Conservation (phyloP, 2,888 invertebrate species). For the Troglohyphantes excavatus region DNA sequence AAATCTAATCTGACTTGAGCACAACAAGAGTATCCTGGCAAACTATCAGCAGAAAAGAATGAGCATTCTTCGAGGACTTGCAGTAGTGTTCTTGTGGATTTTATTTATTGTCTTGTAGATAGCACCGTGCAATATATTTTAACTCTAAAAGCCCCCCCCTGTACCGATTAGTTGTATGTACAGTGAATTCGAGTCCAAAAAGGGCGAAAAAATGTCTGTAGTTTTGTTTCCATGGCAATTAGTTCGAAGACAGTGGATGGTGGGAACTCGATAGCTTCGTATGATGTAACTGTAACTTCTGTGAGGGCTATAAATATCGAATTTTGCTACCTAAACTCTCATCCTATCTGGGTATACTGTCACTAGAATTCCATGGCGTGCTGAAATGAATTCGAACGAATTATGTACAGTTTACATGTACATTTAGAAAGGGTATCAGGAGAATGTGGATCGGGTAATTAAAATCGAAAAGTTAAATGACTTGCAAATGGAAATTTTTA, state of each 20-base stretch:
- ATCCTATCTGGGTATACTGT: constrained; percentile 27
- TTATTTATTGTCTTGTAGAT: constrained; percentile 71
- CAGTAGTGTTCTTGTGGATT: constrained; percentile 27
- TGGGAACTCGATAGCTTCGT: constrained; percentile 29
- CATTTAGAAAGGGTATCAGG: background rate
- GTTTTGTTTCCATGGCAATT: constrained; percentile 70
- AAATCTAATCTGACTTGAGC: constrained; percentile 62
- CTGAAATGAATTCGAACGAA: constrained; percentile 42
- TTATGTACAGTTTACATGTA: background rate
- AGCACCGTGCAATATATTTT: constrained; percentile 72
- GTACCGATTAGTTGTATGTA: constrained; percentile 37
- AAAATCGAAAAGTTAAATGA: too few relatives aligned
- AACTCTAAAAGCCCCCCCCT: constrained; percentile 71
- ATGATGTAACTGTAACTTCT: background rate
- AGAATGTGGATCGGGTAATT: background rate
- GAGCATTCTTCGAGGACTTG: constrained; percentile 58
- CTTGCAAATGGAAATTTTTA: too few relatives aligned
- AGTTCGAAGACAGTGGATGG: constrained; percentile 61
- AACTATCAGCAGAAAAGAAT: constrained; percentile 56
- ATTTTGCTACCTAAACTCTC: constrained; percentile 44
- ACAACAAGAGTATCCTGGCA: constrained; percentile 61
- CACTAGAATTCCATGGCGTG: background rate
- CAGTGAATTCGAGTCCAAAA: constrained; percentile 41
- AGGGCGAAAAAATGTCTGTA: constrained; percentile 54
- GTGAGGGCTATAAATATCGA: constrained; percentile 49